phyloP scores from a whole-genome alignment of 2,113 vertebrate species.

The Microcebus tavaratra region DNA sequence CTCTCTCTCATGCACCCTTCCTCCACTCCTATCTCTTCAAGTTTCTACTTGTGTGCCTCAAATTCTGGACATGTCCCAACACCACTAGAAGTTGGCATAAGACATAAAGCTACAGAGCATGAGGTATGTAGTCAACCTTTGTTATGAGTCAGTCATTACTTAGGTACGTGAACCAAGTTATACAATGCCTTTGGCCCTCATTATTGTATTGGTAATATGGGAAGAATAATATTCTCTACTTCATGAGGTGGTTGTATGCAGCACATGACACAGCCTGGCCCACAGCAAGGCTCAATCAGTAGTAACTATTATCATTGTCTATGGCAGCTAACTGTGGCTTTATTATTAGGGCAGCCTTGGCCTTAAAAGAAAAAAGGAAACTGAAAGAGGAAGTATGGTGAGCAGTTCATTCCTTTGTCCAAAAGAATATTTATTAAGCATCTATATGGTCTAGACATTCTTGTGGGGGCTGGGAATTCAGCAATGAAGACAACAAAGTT shows the following conservation, averaged over 20 bases:
- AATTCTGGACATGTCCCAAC: not conserved
- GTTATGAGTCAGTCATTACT: not conserved
- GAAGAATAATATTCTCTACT: not conserved
- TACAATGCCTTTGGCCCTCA: not conserved
- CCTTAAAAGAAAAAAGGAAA: not conserved
- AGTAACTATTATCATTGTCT: not conserved
- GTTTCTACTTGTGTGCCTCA: not conserved
- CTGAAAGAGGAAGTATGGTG: not conserved
- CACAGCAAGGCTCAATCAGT: not conserved
- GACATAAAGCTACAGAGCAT: not conserved
- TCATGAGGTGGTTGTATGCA: not conserved
- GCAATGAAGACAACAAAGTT: not conserved
- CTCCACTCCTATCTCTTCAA: not conserved
- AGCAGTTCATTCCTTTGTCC: not conserved
- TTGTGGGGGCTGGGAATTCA: not conserved
- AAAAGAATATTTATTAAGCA: not conserved
- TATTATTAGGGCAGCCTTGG: not conserved
- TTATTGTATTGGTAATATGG: not conserved
- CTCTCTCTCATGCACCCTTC: not conserved
- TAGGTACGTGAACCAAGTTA: not conserved
- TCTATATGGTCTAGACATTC: not conserved
- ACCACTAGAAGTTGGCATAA: not conserved
- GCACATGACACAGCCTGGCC: not conserved
- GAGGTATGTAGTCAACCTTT: not conserved
- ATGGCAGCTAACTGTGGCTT: not conserved